Evolutionary conservation across 2,113 vertebrate species (phyloP).

Genomic region (Eubucco bourcierii): DNA sequence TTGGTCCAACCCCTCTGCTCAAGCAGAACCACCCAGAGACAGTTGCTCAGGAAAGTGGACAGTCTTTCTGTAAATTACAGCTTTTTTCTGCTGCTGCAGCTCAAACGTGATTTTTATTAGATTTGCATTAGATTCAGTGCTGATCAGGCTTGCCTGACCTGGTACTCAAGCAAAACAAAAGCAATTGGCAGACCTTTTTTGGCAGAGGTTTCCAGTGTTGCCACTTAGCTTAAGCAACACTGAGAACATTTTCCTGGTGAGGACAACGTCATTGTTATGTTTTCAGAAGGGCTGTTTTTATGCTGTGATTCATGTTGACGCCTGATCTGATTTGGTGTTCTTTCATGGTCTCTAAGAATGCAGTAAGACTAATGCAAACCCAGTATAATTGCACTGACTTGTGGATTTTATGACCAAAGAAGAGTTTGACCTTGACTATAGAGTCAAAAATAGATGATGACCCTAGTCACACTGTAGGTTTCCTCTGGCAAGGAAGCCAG

Average conservation of each 20-base stretch:
- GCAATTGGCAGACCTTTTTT: background rate
- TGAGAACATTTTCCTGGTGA: constrained; percentile 60
- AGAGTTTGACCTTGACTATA: background rate
- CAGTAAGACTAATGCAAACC: background rate
- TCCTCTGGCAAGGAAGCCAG: background rate
- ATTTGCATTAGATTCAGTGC: background rate
- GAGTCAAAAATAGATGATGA: background rate
- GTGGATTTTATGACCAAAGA: background rate
- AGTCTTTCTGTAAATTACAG: accelerated
- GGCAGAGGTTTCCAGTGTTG: background rate
- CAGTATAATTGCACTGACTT: background rate
- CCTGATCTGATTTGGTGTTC: constrained; percentile 43
- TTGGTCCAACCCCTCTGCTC: background rate
- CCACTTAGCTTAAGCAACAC: constrained; percentile 2
- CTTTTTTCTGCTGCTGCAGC: background rate
- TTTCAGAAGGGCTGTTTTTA: constrained; percentile 60
- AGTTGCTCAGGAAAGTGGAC: background rate
- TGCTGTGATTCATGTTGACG: constrained; percentile 29
- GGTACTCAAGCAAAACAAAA: background rate
- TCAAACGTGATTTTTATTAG: background rate
- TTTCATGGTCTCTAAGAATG: constrained; percentile 9
- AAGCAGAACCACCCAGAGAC: background rate
- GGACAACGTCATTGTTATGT: constrained; percentile 55
- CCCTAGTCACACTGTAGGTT: background rate
- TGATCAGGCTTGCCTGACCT: background rate